Evolutionary conservation across 2,888 invertebrate species (phyloP), one percentile per base, ranked within the genome.

Genomic region (Timema cristinae): DNA sequence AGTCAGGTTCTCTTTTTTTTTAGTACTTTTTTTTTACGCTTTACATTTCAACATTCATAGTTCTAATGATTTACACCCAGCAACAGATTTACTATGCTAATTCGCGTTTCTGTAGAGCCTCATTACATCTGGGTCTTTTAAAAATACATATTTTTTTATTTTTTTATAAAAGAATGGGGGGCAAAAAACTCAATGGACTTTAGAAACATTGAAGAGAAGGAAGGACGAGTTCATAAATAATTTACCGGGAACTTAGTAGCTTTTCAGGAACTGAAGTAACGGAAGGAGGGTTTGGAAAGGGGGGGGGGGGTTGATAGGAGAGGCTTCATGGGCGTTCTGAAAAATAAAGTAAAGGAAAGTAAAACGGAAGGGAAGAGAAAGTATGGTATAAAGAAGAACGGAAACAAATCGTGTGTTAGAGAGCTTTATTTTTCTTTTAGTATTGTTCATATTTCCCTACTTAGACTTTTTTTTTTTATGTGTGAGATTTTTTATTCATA

Each of bases 221-320:
- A 71, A 67, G 67, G 70, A 13, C 70, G 54, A 68, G 68, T 73
- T 74, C 74, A 74, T 74, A 74, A 74, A 74, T 74, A 74, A 73
- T 74, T 74, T 71, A 74, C 70, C 47, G 69, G 59, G 54, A 74
- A 74, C 73, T 74, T 74, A 73, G 73, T 70, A 73, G 71, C 54
- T 73, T 71, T 71, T 69, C 73, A 15, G 49, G 66, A 52, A 16
- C 72, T 49, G 50, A 32, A 32, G 54, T 47, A 9, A 47, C 48
- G 71, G 48, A 59, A 16, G 52, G 70, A 16, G 70, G 48, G 52
- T 66, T 67, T n/a, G 32, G 66, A 47, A 51, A n/a, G 67, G 11
- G 32, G 16, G 68, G 67, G 56, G 68, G 67, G 68, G 5, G 68
- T 63, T 13, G 63, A 7, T 11, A 15, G 63, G 63, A 6, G 16